phyloP scores from a whole-genome alignment of 2,113 vertebrate species.

The Conger conger region DNA sequence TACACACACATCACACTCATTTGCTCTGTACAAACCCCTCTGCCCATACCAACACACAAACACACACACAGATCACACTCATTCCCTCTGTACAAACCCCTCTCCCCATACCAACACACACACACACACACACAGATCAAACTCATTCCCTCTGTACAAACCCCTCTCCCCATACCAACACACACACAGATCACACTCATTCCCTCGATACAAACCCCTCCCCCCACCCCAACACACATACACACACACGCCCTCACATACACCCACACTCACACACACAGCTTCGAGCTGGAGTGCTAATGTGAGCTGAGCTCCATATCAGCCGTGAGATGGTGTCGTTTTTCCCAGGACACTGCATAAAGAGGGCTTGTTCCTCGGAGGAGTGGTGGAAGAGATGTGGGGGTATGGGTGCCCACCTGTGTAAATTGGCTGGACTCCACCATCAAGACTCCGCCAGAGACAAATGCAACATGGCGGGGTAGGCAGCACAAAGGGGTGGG shows the following conservation, averaged over 20 bases:
- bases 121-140: not conserved
- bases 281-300: constrained; percentile 23
- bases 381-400: not conserved
- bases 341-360: constrained; percentile 43
- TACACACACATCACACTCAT: no score
- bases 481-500: not conserved
- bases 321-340: constrained; percentile 10
- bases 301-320: constrained; percentile 35
- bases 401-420: constrained; percentile 60
- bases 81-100: no score
- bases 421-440: constrained; percentile 65
- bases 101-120: constrained; percentile 35
- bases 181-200: no score
- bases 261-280: constrained; percentile 33
- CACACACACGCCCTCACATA: not conserved
- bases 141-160: no score
- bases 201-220: no score
- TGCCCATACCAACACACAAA: constrained; percentile 28
- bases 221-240: no score
- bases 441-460: constrained; percentile 53
- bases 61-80: no score
- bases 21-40: no score
- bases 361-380: constrained; percentile 44
- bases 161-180: no score
- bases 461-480: not conserved